A percentile compares a stretch with the other conserved stretches of the same genome.
Evolutionary conservation across 1,140 invertebrate species (phyloP).

Genomic region (Acromyrmex charruanus): DNA sequence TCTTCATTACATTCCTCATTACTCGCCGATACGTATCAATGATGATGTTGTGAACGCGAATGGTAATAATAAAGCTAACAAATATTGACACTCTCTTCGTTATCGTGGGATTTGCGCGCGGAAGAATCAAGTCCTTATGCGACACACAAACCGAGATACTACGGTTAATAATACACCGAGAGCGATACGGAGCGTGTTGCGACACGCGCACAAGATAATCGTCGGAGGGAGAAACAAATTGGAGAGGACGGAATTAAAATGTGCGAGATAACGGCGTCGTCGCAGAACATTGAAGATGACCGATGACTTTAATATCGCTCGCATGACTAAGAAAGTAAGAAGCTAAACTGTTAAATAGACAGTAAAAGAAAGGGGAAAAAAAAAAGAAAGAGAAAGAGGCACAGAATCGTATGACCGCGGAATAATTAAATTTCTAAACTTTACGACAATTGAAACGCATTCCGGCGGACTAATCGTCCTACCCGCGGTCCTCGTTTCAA

Average conservation of each 20-base stretch:
- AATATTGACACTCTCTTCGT: conserved; percentile 55
- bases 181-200: conserved; percentile 53
- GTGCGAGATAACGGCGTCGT: conserved; percentile 46
- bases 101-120: conserved; percentile 57
- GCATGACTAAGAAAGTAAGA: conserved; percentile 64
- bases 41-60: not conserved
- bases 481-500: conserved; percentile 44
- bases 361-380: not conserved
- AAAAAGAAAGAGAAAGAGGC: not conserved
- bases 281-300: conserved; percentile 49
- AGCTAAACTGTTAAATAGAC: conserved; percentile 17
- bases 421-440: conserved; percentile 77
- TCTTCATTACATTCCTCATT: conserved; percentile 3
- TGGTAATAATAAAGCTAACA: conserved; percentile 33
- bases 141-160: conserved; percentile 60
- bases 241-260: conserved; percentile 63
- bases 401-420: conserved; percentile 14
- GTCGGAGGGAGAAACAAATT: conserved; percentile 56
- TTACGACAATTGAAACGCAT: conserved; percentile 66
- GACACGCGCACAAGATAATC: conserved; percentile 55
- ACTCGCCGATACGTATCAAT: not conserved
- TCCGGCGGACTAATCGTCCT: conserved; percentile 45
- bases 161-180: conserved; percentile 45
- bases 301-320: conserved; percentile 57
- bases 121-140: conserved; percentile 49